phyloP scores from a whole-genome alignment of 1,140 invertebrate species.

The Grapholita molesta region DNA sequence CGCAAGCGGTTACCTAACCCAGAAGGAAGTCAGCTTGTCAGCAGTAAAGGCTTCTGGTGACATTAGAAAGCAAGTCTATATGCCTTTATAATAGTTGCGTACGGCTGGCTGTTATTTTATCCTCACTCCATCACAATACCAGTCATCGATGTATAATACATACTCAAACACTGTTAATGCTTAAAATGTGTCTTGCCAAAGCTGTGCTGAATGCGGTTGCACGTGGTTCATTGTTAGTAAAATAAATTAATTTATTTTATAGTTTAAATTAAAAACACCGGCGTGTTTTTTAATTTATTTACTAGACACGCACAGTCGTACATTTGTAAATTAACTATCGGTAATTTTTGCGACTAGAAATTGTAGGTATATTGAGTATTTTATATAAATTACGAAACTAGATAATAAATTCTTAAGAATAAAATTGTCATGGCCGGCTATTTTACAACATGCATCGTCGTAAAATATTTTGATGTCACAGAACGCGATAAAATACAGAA shows the following conservation, averaged over 20 bases:
- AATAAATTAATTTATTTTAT: no score
- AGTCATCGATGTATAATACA: no score
- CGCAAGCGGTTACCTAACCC: conserved; percentile 6
- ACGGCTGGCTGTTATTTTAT: background rate
- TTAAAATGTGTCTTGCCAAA: no score
- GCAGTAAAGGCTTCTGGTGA: background rate
- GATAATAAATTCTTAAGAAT: background rate
- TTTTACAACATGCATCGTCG: background rate
- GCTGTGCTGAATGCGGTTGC: no score
- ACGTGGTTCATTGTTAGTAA: no score
- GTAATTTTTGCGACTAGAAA: no score
- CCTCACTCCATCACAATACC: background rate
- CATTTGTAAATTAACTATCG: no score
- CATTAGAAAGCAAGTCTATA: background rate
- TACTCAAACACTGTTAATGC: no score
- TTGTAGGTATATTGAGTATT: no score
- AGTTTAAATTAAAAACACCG: no score
- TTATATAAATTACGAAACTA: background rate
- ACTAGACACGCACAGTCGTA: no score
- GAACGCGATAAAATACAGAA: background rate
- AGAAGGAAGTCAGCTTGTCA: background rate
- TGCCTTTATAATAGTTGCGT: background rate
- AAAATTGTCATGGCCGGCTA: background rate
- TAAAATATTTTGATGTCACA: background rate
- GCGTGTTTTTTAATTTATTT: no score